Base-by-base conservation (phyloP, 2,888 invertebrate genomes). In the Micoletzkya japonica region DNA sequence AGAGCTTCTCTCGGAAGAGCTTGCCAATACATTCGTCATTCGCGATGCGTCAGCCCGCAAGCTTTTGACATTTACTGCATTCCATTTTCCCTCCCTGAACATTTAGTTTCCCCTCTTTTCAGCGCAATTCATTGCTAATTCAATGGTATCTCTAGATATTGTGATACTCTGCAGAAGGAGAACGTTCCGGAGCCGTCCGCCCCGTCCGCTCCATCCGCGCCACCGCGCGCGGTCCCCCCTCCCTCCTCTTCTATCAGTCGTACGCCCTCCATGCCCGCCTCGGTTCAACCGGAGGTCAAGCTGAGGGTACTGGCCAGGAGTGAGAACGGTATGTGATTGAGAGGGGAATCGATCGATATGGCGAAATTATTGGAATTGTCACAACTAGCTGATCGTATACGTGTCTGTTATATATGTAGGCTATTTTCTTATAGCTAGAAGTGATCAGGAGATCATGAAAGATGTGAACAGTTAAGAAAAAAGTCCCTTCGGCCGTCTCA, bases 281-380 rank as follows among this genome's bases (percentile, higher is more conserved):
- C 52, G 2, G 44, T 26, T 6, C 10, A 10, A 14, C 52, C 64
- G 20, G 64, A 64, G 36, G 64, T 64, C 24, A 64, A 64, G 24
- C 64, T 64, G 50, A 50, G 64, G 20, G 64, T 64, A 20, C 64
- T 64, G 17, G 64, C 64, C 2, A 64, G 64, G 36, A 64, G 37
- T 26, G 64, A 64, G 14, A 64, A 64, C 52, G 64, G 64, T 64
- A 26, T 36, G 64, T 10, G 61, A 37, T 36, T 37, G 58, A 24
- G 10, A 10, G 4, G 7, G 50, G 50, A 4, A 20, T n/a, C n/a
- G n/a, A n/a, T n/a, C n/a, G n/a, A n/a, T n/a, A n/a, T n/a, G n/a
- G n/a, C n/a, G n/a, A n/a, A n/a, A n/a, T n/a, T n/a, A n/a, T n/a
- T n/a, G n/a, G n/a, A n/a, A n/a, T n/a, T n/a, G n/a, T n/a, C n/a